phyloP scores from a whole-genome alignment of 1,140 invertebrate genomes.

The Proctacanthus coquilletti region DNA sequence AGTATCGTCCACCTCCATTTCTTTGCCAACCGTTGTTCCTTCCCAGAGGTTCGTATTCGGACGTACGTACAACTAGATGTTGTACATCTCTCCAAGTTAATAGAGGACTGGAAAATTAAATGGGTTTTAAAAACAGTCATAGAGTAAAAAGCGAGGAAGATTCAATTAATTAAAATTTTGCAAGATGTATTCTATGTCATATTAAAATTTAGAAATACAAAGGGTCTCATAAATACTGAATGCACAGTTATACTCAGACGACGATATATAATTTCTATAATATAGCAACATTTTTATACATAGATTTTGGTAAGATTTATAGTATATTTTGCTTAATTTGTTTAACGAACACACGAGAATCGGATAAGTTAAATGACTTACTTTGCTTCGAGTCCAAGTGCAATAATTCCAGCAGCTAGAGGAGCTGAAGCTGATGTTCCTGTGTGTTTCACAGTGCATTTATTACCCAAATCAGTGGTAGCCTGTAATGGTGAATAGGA shows the following conservation, averaged over 20 bases:
- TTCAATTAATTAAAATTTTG: too few species aligned
- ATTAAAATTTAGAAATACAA: too few species aligned
- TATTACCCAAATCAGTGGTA: slow-evolving; percentile 62
- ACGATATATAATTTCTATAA: too few species aligned
- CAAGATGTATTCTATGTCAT: too few species aligned
- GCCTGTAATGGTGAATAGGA: slow-evolving; percentile 35
- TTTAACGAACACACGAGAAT: neutral
- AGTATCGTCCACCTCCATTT: slow-evolving; percentile 93
- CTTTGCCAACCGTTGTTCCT: slow-evolving; percentile 94
- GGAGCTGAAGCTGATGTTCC: slow-evolving; percentile 77
- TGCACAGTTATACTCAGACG: too few species aligned
- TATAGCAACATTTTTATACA: neutral
- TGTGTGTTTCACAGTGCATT: slow-evolving; percentile 61
- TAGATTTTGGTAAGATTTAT: neutral
- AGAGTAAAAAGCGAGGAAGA: neutral
- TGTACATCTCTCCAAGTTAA: slow-evolving; percentile 94
- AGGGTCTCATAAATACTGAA: too few species aligned
- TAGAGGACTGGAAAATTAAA: slow-evolving; percentile 41
- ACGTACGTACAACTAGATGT: slow-evolving; percentile 88
- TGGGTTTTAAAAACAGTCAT: slow-evolving; percentile 2
- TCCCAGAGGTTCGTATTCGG: slow-evolving; percentile 89
- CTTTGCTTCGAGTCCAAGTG: slow-evolving; percentile 70
- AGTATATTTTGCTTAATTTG: neutral
- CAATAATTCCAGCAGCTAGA: slow-evolving; percentile 71
- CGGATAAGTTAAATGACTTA: too few species aligned